A percentile compares a stretch with the other conserved stretches of the same genome.
These are phyloP conservation scores for Ascidia mentula DNA, from an alignment of 23 tunicate species.

Conservation along the genomic window DNA sequence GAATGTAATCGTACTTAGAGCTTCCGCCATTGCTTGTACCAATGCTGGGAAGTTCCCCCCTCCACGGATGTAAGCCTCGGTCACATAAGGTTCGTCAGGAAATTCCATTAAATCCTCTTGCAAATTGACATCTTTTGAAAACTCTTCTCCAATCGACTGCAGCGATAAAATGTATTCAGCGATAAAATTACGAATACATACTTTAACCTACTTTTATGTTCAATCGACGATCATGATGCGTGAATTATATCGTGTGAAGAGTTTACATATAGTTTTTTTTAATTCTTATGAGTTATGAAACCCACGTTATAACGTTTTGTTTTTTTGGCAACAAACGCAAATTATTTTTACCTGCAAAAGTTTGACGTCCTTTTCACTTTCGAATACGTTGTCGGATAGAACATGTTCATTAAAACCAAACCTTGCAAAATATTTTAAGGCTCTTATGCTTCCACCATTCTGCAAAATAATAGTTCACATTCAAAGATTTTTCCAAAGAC, in stretches of 20 bases:
- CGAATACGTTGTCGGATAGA: background rate
- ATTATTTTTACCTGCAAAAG: constrained; percentile 6
- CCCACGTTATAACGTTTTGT: background rate
- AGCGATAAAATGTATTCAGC: too few relatives aligned
- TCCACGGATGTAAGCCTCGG: constrained; percentile 59
- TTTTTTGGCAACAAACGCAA: background rate
- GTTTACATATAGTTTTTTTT: too few relatives aligned
- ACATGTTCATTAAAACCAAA: background rate
- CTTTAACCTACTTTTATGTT: too few relatives aligned
- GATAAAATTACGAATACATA: too few relatives aligned
- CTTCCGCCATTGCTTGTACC: constrained; percentile 59
- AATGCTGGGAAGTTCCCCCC: constrained; percentile 69
- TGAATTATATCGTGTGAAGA: too few relatives aligned
- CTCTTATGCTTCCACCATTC: constrained; percentile 55
- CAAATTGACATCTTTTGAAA: constrained; percentile 23
- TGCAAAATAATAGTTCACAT: background rate
- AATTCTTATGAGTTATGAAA: too few relatives aligned
- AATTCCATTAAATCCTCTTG: constrained; percentile 48
- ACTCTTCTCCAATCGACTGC: constrained; percentile 60
- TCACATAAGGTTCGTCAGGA: constrained; percentile 64
- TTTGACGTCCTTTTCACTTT: background rate
- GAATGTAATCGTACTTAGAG: constrained; percentile 21
- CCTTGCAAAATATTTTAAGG: constrained; percentile 36
- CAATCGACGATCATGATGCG: too few relatives aligned
- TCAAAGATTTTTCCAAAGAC: background rate